Conservation (phyloP, 2,797 vertebrate species). For the Catostomus latipinnis region DNA sequence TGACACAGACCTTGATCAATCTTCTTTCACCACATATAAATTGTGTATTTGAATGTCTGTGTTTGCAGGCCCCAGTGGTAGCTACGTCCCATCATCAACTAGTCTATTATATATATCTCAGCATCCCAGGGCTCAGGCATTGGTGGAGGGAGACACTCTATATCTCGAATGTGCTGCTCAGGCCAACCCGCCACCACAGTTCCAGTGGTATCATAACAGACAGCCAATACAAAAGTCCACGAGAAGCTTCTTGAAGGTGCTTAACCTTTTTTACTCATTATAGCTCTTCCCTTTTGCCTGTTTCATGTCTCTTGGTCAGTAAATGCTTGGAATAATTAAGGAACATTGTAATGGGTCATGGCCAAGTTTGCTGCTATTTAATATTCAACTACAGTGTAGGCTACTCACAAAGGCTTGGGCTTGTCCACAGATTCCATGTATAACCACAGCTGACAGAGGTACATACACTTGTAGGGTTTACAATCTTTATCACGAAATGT, state of each 20-base stretch:
- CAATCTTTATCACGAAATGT: slow-evolving; percentile 82
- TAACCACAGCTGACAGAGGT: slow-evolving; percentile 84
- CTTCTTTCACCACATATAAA: background rate
- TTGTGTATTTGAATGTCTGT: background rate
- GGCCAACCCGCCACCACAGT: slow-evolving; percentile 83
- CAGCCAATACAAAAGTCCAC: slow-evolving; percentile 68
- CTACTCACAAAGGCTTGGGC: background rate
- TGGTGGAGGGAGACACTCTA: slow-evolving; percentile 80
- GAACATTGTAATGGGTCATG: background rate
- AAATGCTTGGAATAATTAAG: background rate
- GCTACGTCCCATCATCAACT: slow-evolving; percentile 70
- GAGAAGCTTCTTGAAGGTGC: slow-evolving; percentile 71
- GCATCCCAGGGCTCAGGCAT: slow-evolving; percentile 72
- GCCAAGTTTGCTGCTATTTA: background rate
- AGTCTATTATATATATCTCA: slow-evolving; percentile 74
- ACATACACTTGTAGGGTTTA: slow-evolving; percentile 81
- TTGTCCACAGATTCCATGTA: slow-evolving; percentile 73
- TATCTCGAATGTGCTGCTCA: slow-evolving; percentile 77
- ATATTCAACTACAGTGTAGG: background rate
- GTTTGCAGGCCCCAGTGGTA: slow-evolving; percentile 67
- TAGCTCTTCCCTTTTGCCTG: background rate
- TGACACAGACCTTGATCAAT: background rate
- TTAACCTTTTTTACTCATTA: background rate
- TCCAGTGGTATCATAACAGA: slow-evolving; percentile 84
- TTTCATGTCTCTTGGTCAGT: background rate